Evolutionary conservation across 2,113 vertebrate genomes (phyloP).

Genomic region (Salvator merianae): DNA sequence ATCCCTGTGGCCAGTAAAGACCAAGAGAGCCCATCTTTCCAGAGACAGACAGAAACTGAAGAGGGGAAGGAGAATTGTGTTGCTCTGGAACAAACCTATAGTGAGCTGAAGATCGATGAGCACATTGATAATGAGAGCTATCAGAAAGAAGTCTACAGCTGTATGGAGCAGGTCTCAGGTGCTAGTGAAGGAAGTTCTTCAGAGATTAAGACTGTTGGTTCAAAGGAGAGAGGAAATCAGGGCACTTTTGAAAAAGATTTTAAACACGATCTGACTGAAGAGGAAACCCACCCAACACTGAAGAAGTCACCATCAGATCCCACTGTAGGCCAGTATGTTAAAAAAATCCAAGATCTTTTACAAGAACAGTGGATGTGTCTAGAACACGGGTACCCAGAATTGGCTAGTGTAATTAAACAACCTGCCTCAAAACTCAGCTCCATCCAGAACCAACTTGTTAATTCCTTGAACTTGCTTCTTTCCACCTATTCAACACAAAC

Average conservation of each 20-base stretch:
- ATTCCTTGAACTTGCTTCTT: constrained; percentile 92
- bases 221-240: not conserved
- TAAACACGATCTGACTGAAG: constrained; percentile 44
- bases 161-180: not conserved
- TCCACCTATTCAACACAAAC: constrained; percentile 87
- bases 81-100: not conserved
- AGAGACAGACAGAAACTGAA: constrained; percentile 52
- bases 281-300: constrained; percentile 1
- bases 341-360: constrained; percentile 92
- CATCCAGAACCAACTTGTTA: constrained; percentile 94
- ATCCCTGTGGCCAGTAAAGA: constrained; percentile 20
- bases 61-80: accelerated
- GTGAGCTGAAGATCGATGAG: constrained; percentile 65
- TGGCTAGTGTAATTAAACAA: constrained; percentile 81
- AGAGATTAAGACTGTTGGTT: not conserved
- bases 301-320: constrained; percentile 72
- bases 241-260: constrained; percentile 5
- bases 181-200: not conserved
- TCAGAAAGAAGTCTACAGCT: constrained; percentile 28
- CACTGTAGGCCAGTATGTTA: constrained; percentile 90
- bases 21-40: constrained; percentile 30
- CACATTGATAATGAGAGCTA: constrained; percentile 10
- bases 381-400: constrained; percentile 87
- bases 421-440: constrained; percentile 94
- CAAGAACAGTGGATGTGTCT: constrained; percentile 96